phyloP scores from a whole-genome alignment of 2,888 invertebrate species.

The Escarpia spicata region DNA sequence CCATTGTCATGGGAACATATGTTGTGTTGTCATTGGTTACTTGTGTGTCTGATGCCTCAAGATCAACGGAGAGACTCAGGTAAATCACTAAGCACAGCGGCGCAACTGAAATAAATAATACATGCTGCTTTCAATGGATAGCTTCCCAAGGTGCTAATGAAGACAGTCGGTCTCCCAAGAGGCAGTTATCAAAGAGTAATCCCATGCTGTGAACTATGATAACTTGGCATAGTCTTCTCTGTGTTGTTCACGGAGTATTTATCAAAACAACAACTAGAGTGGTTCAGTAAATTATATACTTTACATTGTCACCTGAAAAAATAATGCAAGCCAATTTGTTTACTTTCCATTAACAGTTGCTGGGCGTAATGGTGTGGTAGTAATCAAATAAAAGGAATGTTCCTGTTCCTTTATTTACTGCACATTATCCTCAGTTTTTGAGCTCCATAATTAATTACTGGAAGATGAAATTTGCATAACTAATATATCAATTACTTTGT shows the following conservation, averaged over 20 bases:
- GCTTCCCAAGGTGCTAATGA: background rate
- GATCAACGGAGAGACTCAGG: background rate
- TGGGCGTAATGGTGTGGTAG: too few relatives aligned
- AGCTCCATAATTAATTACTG: too few relatives aligned
- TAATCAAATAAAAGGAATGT: too few relatives aligned
- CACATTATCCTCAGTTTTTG: too few relatives aligned
- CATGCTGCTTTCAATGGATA: background rate
- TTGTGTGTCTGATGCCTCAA: background rate
- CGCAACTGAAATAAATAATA: conserved; percentile 29
- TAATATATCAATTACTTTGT: too few relatives aligned
- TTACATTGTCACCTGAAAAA: too few relatives aligned
- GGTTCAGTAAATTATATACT: too few relatives aligned
- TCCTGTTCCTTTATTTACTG: too few relatives aligned
- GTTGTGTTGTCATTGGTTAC: background rate
- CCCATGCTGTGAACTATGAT: background rate
- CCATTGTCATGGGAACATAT: background rate
- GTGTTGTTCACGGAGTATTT: background rate
- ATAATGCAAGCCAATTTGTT: background rate
- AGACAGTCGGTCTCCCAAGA: background rate
- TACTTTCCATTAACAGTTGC: background rate
- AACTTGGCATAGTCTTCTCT: background rate
- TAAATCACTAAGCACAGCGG: background rate
- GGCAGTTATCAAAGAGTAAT: background rate
- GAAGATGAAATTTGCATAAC: too few relatives aligned
- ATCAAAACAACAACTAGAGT: background rate